Conservation (phyloP, 2,888 invertebrate species). For the Eremobia ochroleuca region DNA sequence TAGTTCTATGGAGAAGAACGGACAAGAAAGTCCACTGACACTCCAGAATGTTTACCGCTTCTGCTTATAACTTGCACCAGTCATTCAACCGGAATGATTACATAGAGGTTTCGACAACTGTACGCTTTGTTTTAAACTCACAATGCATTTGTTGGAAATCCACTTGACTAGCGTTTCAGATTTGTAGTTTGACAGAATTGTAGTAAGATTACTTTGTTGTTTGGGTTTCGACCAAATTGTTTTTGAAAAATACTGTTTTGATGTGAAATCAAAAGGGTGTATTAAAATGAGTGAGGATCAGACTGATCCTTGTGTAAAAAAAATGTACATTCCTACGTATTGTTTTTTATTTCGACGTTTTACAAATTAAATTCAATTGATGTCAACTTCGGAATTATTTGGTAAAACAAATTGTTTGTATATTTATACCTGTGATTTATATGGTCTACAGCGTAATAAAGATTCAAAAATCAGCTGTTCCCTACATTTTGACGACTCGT, state of each 20-base stretch:
- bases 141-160: constrained; percentile 48
- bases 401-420: not conserved
- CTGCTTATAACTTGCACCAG: constrained; percentile 30
- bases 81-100: constrained; percentile 54
- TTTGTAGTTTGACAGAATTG: constrained; percentile 33
- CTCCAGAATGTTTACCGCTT: constrained; percentile 28
- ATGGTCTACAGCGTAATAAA: not conserved
- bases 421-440: not conserved
- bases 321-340: not conserved
- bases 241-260: constrained; percentile 6
- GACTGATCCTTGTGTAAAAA: not conserved
- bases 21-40: too few species aligned
- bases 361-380: not conserved
- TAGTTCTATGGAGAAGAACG: too few species aligned
- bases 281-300: not conserved
- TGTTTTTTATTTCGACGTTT: not conserved
- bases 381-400: not conserved
- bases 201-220: constrained; percentile 36
- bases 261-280: not conserved
- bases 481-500: too few species aligned
- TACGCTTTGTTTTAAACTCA: constrained; percentile 64
- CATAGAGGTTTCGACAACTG: constrained; percentile 58
- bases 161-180: constrained; percentile 25
- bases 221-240: not conserved
- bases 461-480: too few species aligned